Conservation (phyloP, 2,113 vertebrate genomes). For the Sterrhoptilus dennistouni region DNA sequence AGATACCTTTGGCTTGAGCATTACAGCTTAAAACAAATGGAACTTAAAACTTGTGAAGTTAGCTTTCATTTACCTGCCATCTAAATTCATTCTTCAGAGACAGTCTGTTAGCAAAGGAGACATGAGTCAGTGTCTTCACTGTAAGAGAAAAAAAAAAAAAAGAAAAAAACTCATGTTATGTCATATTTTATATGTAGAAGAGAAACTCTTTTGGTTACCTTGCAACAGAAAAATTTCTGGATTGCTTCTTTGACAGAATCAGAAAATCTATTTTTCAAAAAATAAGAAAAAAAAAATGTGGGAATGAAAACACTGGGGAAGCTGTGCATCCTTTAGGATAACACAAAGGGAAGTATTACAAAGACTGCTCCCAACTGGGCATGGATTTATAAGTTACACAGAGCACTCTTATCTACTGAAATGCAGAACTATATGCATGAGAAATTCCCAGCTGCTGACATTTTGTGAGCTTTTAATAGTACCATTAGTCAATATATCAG, state of each 20-base stretch:
- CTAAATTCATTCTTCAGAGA: conserved; percentile 51
- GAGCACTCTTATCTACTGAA: conserved; percentile 51
- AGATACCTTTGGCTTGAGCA: conserved; percentile 39
- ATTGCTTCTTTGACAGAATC: not conserved
- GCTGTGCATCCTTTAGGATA: not conserved
- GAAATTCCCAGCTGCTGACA: conserved; percentile 56
- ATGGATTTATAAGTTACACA: conserved; percentile 22
- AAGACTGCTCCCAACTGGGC: not conserved
- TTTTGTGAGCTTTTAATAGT: conserved; percentile 66
- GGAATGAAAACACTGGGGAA: not conserved
- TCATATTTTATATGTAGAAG: conserved; percentile 22
- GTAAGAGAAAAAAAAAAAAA: not conserved
- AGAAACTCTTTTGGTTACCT: conserved; percentile 28
- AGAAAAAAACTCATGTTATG: not conserved
- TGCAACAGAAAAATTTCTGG: not conserved
- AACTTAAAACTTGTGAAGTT: conserved; percentile 37
- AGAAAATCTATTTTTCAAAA: not conserved
- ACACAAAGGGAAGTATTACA: conserved; percentile 1
- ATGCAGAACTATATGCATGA: conserved; percentile 48
- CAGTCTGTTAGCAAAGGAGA: conserved; percentile 38
- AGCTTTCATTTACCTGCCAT: conserved; percentile 54
- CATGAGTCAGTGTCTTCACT: conserved; percentile 13
- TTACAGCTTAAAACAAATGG: conserved; percentile 60
- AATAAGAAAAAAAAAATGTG: not conserved
- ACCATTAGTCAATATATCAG: conserved; percentile 70